These are phyloP conservation scores for Toxotes lorentzi DNA, from an alignment of 2,797 vertebrate species.

Conservation along the genomic window DNA sequence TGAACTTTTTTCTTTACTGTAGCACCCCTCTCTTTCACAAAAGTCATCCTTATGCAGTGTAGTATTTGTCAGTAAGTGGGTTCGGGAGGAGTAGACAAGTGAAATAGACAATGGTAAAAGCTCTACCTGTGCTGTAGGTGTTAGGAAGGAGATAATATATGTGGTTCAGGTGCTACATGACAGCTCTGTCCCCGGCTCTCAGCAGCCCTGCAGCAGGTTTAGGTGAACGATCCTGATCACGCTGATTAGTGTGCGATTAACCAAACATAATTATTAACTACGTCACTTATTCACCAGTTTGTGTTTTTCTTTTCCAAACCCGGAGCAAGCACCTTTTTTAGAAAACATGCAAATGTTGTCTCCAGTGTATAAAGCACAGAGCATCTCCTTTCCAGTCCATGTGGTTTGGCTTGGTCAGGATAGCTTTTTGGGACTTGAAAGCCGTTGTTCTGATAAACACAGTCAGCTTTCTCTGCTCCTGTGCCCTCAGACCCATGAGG, in stretches of 20 bases:
- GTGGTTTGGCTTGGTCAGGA: constrained; percentile 45
- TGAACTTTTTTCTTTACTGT: neutral
- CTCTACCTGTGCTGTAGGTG: constrained; percentile 11
- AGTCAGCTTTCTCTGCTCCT: constrained; percentile 53
- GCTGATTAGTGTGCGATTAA: constrained; percentile 57
- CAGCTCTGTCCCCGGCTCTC: constrained; percentile 37
- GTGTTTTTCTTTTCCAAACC: constrained; percentile 11
- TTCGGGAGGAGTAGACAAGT: constrained; percentile 10
- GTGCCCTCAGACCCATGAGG: constrained; percentile 46
- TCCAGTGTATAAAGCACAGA: constrained; percentile 5
- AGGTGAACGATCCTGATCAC: constrained; percentile 19
- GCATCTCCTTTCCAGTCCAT: constrained; percentile 11
- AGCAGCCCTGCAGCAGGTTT: constrained; percentile 16
- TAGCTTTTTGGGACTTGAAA: constrained; percentile 42
- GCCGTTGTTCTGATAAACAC: constrained; percentile 58
- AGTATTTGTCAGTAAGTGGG: neutral
- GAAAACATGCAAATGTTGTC: constrained; percentile 26
- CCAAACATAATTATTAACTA: constrained; percentile 33
- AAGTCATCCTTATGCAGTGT: neutral
- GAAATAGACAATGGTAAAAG: constrained; percentile 1
- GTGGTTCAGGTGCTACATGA: constrained; percentile 20
- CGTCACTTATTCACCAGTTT: constrained; percentile 13
- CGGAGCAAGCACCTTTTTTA: constrained; percentile 30
- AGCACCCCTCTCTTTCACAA: neutral
- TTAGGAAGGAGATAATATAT: constrained; percentile 16